Conservation (phyloP, 2,888 invertebrate species). For the Drosophila macrothrix region DNA sequence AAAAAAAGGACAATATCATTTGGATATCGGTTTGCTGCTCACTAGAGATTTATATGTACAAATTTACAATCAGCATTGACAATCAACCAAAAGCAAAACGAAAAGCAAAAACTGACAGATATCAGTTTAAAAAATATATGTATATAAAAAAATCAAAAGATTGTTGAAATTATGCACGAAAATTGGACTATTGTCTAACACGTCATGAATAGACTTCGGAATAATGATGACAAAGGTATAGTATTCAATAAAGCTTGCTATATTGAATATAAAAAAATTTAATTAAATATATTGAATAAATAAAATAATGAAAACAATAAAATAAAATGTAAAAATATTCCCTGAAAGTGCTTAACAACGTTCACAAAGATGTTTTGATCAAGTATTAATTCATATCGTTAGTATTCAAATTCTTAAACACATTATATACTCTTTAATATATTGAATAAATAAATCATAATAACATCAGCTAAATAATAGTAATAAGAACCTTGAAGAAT, state of each 20-base stretch:
- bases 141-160: not conserved
- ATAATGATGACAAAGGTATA: not conserved
- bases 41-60: conserved; percentile 24
- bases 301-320: not conserved
- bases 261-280: not conserved
- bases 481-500: too few relatives aligned
- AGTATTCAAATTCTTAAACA: not conserved
- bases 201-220: not conserved
- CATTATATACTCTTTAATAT: not conserved
- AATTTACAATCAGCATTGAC: conserved; percentile 26
- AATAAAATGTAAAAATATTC: not conserved
- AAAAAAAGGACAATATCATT: conserved; percentile 43
- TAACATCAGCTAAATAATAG: not conserved
- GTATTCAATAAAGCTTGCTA: rapidly evolving
- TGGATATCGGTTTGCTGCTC: conserved; percentile 50
- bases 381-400: not conserved
- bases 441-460: not conserved
- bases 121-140: not conserved
- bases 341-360: not conserved
- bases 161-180: not conserved
- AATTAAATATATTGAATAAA: not conserved
- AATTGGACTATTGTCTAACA: not conserved
- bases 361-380: not conserved
- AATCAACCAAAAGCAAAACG: conserved; percentile 3
- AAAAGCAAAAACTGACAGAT: not conserved